A percentile compares a stretch with the other conserved stretches of the same genome.
Evolutionary conservation across 2,113 vertebrate genomes (phyloP).

Genomic region (Megaptera novaeangliae): DNA sequence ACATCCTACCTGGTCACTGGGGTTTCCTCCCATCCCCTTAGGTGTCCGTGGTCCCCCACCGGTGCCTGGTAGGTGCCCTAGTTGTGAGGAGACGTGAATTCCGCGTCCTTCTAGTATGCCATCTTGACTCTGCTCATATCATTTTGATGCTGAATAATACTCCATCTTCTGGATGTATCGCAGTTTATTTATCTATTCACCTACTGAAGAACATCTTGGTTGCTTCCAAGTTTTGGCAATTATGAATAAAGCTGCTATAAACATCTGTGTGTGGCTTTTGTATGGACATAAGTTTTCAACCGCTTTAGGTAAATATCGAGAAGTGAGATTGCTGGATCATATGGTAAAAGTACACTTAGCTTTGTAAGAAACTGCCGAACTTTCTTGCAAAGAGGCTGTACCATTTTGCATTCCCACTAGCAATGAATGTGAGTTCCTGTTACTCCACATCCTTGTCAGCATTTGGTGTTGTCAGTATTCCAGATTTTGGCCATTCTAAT

Average conservation of each 20-base stretch:
- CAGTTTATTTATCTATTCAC: not conserved
- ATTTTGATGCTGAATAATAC: not conserved
- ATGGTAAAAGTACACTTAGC: not conserved
- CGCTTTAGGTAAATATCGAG: not conserved
- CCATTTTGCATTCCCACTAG: not conserved
- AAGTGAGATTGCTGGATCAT: not conserved
- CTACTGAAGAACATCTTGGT: not conserved
- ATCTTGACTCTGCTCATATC: not conserved
- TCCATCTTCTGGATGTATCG: not conserved
- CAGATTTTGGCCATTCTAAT: not conserved
- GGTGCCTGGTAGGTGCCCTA: no score
- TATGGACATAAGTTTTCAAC: not conserved
- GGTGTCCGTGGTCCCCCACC: no score
- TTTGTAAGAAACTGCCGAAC: not conserved
- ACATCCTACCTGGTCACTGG: no score
- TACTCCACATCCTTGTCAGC: not conserved
- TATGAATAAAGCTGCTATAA: not conserved
- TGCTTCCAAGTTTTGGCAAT: not conserved
- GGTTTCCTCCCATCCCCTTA: no score
- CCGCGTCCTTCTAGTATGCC: no score
- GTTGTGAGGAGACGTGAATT: no score
- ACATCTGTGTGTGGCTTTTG: not conserved
- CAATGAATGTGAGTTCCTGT: not conserved
- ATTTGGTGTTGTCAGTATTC: not conserved
- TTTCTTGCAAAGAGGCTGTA: not conserved